These are phyloP conservation scores for Trimorus sp. DNA, from an alignment of 2,888 invertebrate genomes.

Conservation along the genomic window DNA sequence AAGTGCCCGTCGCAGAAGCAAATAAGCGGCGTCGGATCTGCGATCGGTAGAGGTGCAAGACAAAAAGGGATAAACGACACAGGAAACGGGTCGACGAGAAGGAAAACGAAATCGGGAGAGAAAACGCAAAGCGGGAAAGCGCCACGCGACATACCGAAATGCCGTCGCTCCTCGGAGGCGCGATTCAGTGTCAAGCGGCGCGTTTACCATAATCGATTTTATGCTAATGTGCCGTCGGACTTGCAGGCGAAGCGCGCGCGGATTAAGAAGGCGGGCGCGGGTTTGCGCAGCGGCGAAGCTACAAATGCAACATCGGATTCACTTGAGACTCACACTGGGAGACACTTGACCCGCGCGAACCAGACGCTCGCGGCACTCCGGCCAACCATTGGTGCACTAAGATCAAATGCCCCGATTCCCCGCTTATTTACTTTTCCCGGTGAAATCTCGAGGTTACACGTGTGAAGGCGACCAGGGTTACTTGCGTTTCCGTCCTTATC, in stretches of 20 bases:
- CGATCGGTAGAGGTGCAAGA: no score
- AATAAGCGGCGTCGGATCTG: no score
- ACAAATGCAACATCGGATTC: conserved; percentile 52
- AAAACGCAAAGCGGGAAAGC: not conserved
- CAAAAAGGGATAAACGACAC: no score
- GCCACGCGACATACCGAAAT: not conserved
- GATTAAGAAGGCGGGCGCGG: conserved; percentile 12
- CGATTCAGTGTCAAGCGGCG: conserved; percentile 55
- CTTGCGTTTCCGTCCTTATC: no score
- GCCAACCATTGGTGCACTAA: conserved; percentile 36
- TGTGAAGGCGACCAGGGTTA: no score
- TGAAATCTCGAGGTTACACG: no score
- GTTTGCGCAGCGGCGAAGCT: conserved; percentile 14
- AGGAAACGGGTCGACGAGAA: no score
- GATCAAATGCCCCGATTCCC: no score
- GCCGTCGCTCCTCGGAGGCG: conserved; percentile 22
- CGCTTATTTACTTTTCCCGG: no score
- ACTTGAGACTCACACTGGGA: not conserved
- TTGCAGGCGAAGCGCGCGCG: conserved; percentile 19
- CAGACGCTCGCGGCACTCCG: not conserved
- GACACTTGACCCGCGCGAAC: conserved; percentile 40
- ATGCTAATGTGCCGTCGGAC: conserved; percentile 51
- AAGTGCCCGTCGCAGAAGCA: no score
- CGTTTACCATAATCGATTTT: conserved; percentile 59
- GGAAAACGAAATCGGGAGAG: no score